These are phyloP conservation scores for Oryzias celebensis DNA, from an alignment of 2,113 vertebrate genomes.

Conservation along the genomic window DNA sequence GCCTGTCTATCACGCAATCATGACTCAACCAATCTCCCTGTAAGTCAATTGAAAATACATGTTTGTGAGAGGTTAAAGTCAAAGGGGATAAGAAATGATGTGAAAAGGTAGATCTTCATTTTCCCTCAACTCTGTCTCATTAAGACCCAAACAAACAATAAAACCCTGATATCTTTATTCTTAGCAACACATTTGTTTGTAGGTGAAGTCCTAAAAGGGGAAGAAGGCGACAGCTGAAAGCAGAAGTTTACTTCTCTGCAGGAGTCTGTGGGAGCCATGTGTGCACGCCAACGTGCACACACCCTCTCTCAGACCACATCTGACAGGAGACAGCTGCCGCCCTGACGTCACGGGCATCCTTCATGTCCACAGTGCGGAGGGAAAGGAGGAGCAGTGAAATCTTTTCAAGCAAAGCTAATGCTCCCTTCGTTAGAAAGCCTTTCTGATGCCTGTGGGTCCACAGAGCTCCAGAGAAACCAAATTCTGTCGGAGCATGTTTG, in stretches of 20 bases:
- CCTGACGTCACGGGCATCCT: slow-evolving; percentile 30
- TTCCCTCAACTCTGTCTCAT: slow-evolving; percentile 10
- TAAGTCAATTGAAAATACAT: neutral
- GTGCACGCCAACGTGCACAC: slow-evolving; percentile 28
- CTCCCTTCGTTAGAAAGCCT: neutral
- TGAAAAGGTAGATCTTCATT: slow-evolving; percentile 13
- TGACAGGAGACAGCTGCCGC: slow-evolving; percentile 59
- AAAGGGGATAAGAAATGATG: too few relatives aligned
- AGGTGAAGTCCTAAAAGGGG: slow-evolving; percentile 30
- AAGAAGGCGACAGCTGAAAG: slow-evolving; percentile 59
- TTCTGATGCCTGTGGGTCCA: too few relatives aligned
- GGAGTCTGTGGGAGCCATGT: slow-evolving; percentile 52
- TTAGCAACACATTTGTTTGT: neutral
- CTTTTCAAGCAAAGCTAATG: neutral
- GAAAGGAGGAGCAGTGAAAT: neutral
- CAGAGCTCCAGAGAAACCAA: too few relatives aligned
- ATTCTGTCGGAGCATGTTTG: too few relatives aligned
- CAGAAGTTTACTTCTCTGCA: slow-evolving; percentile 38
- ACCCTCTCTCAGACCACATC: slow-evolving; percentile 40
- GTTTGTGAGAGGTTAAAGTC: too few relatives aligned
- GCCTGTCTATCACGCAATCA: slow-evolving; percentile 1
- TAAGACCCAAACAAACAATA: slow-evolving; percentile 28
- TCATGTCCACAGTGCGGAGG: slow-evolving; percentile 21
- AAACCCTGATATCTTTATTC: too few relatives aligned
- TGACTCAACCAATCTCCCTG: neutral